These are phyloP conservation scores for Drosophila macrospina DNA, from an alignment of 2,888 invertebrate genomes.

Conservation along the genomic window DNA sequence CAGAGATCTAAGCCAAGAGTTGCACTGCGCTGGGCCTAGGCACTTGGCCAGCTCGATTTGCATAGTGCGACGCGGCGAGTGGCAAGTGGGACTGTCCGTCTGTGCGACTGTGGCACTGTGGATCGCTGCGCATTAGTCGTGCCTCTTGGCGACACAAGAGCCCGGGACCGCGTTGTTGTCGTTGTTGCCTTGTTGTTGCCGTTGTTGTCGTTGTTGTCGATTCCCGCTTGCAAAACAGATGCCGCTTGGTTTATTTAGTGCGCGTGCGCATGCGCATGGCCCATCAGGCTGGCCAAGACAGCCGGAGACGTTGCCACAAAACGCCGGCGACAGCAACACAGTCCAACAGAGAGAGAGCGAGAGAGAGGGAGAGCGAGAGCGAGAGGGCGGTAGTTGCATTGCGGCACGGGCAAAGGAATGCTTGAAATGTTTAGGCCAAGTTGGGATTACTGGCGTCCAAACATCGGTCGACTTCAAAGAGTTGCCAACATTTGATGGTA, in stretches of 20 bases:
- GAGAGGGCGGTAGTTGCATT: constrained; percentile 22
- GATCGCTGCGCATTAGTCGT: constrained; percentile 56
- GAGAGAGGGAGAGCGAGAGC: neutral
- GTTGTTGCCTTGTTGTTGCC: constrained; percentile 12
- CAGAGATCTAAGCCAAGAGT: constrained; percentile 23
- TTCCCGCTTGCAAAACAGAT: constrained; percentile 63
- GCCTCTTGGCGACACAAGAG: constrained; percentile 56
- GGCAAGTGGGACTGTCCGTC: constrained; percentile 16
- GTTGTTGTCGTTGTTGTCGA: constrained; percentile 19
- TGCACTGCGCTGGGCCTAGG: constrained; percentile 10
- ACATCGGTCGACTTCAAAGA: constrained; percentile 77
- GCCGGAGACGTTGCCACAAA: constrained; percentile 28
- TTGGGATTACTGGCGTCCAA: constrained; percentile 82
- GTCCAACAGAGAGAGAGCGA: neutral
- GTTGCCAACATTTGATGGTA: constrained; percentile 82
- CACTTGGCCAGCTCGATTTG: constrained; percentile 57
- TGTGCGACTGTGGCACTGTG: constrained; percentile 27
- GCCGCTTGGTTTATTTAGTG: constrained; percentile 77
- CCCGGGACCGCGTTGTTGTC: constrained; percentile 9
- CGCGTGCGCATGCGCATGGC: constrained; percentile 77
- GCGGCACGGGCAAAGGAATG: constrained; percentile 77
- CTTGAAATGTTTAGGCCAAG: constrained; percentile 80
- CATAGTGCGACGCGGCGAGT: constrained; percentile 52
- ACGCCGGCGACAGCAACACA: constrained; percentile 56
- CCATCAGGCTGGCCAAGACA: constrained; percentile 42